Evolutionary conservation across 2,888 invertebrate species (phyloP), one percentile per base, ranked within the genome.

Genomic region (Melieria picta): DNA sequence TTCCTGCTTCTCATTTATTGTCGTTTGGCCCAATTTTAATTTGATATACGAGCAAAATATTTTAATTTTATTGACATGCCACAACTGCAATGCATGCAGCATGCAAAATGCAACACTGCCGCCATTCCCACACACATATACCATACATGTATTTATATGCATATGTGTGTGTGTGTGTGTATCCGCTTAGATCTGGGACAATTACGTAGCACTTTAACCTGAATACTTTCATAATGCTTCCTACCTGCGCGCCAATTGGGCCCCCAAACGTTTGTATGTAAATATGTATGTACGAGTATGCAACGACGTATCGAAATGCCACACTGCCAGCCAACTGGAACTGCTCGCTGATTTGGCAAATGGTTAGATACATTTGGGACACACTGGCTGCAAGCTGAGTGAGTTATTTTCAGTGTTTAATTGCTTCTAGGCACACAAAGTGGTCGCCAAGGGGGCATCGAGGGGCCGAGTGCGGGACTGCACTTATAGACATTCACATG

Each of bases 41-140:
- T 81, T 81, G 79, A 82, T 82, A 78, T 80, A 82, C 78, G 79
- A 75, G 72, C 68, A 76, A 77, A 80, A 77, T 78, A 77, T 80
- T 79, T 78, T 76, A 80, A 80, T 77, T 79, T 80, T 76, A 79
- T 77, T 76, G 79, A 75, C 77, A 78, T 74, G 70, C 69, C 16
- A 50, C 46, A n/a, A 47, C 11, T 16, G 63, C 45, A 56, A 48
- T 30, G 63, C 56, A 56, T 61, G 72, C 30, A 60, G 62, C 71
- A 66, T 42, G 60, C 57, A 46, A 42, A 7, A n/a, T 30, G 30
- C 66, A 16, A 43, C 57, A 58, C 64, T 45, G 16, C 50, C n/a
- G 16, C 16, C n/a, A 60, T 52, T 50, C 52, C 42, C 56, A 67
- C 30, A 30, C 30, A 30, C 30, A 30, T 2, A 30, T 30, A 30